Percentiles rank a stretch among this genome's conserved stretches.
Conservation (phyloP, 2,797 vertebrate species). For the Corythornis leucogaster region DNA sequence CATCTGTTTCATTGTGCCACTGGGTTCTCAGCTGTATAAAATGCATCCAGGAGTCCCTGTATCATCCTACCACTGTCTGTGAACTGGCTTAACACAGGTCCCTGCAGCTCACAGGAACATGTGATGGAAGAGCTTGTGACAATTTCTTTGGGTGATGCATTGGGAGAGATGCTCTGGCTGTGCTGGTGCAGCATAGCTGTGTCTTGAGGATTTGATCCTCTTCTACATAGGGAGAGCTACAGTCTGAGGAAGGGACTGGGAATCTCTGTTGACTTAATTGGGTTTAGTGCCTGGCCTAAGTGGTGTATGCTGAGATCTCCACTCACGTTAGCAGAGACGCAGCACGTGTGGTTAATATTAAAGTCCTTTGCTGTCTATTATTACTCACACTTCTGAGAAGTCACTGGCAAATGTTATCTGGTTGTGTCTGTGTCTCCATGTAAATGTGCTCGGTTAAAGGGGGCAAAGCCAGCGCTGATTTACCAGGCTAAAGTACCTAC, state of each 20-base stretch:
- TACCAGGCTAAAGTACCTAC: neutral
- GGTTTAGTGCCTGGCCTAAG: fast-evolving
- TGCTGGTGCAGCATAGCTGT: neutral
- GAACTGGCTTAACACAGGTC: neutral
- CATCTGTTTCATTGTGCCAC: fast-evolving
- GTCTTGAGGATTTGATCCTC: neutral
- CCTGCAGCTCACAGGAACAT: neutral
- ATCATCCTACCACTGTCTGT: fast-evolving
- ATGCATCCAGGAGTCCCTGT: neutral
- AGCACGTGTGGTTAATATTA: fast-evolving
- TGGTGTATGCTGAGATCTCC: neutral
- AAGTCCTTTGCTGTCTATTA: neutral
- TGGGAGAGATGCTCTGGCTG: neutral
- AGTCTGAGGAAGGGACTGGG: neutral
- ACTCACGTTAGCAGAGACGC: neutral
- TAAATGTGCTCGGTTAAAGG: neutral
- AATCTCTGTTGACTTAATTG: neutral
- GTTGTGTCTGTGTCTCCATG: neutral
- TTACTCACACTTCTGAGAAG: neutral
- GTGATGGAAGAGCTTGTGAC: neutral
- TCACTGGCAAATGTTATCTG: neutral
- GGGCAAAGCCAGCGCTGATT: neutral
- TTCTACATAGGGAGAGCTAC: neutral
- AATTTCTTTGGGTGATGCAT: neutral
- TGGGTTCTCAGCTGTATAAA: neutral